Conservation (phyloP, 2,797 vertebrate genomes). For the Mastacembelus armatus region DNA sequence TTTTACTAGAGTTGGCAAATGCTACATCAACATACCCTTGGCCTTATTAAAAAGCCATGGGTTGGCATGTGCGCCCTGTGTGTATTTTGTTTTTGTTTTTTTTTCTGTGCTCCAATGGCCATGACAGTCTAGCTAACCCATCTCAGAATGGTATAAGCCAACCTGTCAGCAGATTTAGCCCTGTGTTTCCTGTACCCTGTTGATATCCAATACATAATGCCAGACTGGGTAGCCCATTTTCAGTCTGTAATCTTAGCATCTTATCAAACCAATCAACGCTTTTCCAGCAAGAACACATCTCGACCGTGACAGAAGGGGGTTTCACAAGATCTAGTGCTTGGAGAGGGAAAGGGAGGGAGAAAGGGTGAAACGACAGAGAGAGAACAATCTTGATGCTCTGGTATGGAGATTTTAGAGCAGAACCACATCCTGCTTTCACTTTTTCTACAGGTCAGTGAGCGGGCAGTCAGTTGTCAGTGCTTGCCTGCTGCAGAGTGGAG, state of each 20-base stretch:
- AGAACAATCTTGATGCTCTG: conserved; percentile 66
- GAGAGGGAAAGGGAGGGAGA: conserved; percentile 19
- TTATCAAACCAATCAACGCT: conserved; percentile 80
- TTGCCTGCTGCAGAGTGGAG: conserved; percentile 28
- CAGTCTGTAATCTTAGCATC: conserved; percentile 73
- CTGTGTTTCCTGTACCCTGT: conserved; percentile 65
- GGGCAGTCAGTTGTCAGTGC: conserved; percentile 62
- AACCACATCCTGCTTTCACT: conserved; percentile 48
- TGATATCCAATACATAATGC: conserved; percentile 67
- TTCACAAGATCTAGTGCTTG: conserved; percentile 75
- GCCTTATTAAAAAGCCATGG: conserved; percentile 39
- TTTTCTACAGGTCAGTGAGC: conserved; percentile 59
- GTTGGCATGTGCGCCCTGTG: conserved; percentile 19
- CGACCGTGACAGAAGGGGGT: conserved; percentile 68
- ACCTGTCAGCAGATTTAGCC: conserved; percentile 67
- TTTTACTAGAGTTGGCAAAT: conserved; percentile 9
- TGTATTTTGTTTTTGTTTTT: conserved; percentile 31
- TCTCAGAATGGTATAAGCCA: conserved; percentile 59
- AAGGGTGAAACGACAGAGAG: conserved; percentile 59
- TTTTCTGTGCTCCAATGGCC: conserved; percentile 54
- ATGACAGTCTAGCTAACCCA: conserved; percentile 62
- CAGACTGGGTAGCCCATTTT: conserved; percentile 63
- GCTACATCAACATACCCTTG: background rate
- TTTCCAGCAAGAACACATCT: conserved; percentile 72
- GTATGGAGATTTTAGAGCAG: conserved; percentile 62